phyloP scores from a whole-genome alignment of 1,140 invertebrate species.

The Agraylea sexmaculata region DNA sequence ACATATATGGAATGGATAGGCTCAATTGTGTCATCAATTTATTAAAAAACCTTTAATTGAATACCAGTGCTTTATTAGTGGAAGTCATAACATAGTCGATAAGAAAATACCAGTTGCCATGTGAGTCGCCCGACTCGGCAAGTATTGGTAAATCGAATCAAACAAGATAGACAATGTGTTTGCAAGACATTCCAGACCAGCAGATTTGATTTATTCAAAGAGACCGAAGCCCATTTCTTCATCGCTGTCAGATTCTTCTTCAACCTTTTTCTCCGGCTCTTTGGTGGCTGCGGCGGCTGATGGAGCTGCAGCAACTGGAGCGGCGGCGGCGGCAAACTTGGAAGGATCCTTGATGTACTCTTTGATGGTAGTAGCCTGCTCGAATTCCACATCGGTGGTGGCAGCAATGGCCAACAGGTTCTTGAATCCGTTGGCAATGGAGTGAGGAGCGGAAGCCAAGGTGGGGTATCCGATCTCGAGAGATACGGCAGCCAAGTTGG shows the following conservation, averaged over 20 bases:
- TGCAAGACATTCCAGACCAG: neutral
- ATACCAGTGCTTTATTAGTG: too few relatives aligned
- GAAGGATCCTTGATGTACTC: constrained; percentile 87
- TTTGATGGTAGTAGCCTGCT: constrained; percentile 86
- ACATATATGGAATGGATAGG: too few relatives aligned
- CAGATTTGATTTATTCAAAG: constrained; percentile 62
- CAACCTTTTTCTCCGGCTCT: constrained; percentile 53
- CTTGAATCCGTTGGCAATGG: constrained; percentile 96
- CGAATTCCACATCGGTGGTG: constrained; percentile 89
- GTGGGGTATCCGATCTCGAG: constrained; percentile 93
- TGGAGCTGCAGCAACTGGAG: constrained; percentile 46
- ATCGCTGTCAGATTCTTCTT: constrained; percentile 68
- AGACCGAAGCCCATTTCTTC: constrained; percentile 97
- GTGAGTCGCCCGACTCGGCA: constrained; percentile 21
- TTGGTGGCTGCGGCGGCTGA: constrained; percentile 45
- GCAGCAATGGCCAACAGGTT: constrained; percentile 93
- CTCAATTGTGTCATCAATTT: too few relatives aligned
- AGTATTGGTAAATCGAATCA: constrained; percentile 14
- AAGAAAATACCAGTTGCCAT: constrained; percentile 17
- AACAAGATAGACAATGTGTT: neutral
- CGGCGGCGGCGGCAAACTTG: constrained; percentile 73
- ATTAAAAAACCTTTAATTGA: too few relatives aligned
- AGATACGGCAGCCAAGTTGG: constrained; percentile 89
- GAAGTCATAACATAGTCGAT: too few relatives aligned
- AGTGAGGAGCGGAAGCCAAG: constrained; percentile 91